phyloP scores from a whole-genome alignment of 1,140 invertebrate species.

The Bombus waltoni region DNA sequence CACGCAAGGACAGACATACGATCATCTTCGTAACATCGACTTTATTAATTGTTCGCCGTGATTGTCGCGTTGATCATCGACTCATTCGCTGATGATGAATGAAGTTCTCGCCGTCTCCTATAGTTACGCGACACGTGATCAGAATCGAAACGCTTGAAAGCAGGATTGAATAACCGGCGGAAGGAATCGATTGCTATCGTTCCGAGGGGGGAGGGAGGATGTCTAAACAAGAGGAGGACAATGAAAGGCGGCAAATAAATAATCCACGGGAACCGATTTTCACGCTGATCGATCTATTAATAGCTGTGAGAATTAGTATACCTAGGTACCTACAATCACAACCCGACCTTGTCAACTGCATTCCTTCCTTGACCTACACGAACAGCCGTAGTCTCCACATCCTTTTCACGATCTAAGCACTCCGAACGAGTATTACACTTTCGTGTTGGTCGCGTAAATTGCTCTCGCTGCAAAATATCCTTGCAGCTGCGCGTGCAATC shows the following conservation, averaged over 20 bases:
- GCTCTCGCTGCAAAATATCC: conserved; percentile 20
- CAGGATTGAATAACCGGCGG: not conserved
- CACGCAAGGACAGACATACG: not conserved
- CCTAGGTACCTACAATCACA: conserved; percentile 60
- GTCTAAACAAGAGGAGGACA: not conserved
- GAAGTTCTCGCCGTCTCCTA: not conserved
- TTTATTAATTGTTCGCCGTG: not conserved
- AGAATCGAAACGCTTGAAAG: not conserved
- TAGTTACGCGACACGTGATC: not conserved
- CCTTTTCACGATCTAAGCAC: conserved; percentile 60
- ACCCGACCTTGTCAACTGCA: conserved; percentile 75
- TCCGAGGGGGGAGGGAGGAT: not conserved
- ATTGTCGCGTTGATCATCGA: not conserved
- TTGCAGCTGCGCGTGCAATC: conserved; percentile 31
- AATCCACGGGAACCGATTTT: conserved; percentile 49
- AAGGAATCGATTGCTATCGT: not conserved
- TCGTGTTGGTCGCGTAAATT: conserved; percentile 40
- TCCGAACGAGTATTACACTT: conserved; percentile 49
- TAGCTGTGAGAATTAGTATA: conserved; percentile 59
- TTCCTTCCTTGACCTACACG: conserved; percentile 78
- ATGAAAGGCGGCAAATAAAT: conserved; percentile 35
- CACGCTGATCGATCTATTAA: conserved; percentile 59
- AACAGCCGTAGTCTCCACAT: conserved; percentile 55
- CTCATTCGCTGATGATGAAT: conserved; percentile 11
- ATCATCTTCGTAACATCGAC: not conserved